Base-by-base conservation (phyloP, 2,888 invertebrate genomes). In the Euphydryas editha region DNA sequence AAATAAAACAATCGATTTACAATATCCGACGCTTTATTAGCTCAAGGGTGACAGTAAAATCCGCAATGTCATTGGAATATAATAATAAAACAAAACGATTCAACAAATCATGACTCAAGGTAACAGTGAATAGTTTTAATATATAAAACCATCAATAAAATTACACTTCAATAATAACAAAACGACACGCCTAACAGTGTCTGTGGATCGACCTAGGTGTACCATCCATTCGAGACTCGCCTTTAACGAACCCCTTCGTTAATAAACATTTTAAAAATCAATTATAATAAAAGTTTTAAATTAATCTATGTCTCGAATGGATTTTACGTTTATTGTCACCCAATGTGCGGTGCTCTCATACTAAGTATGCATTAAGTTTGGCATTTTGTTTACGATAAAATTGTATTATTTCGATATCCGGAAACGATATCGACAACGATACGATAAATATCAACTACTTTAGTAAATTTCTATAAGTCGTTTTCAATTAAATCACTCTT, bases 31-130 rank as follows among this genome's bases (percentile, higher is more conserved):
- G 87, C 86, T 92, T 92, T 92, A 92, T 91, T 92, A 91, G 87
- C 83, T 86, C 85, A 88, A 90, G 87, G 86, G 86, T 90, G 92
- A 92, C 89, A 91, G 87, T 87, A 86, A 61, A 88, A 90, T 89
- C 85, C 83, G 87, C 81, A 87, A 90, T 90, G 88, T 90, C 90
- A 90, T 90, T 89, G 85, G 81, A 88, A 87, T 89, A 88, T 87
- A 85, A 90, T 83, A 90, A 86, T 88, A 89, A 90, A 89, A 90
- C 88, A 90, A 54, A 92, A 91, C 88, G 85, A 88, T 89, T 91
- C 77, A 92, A 92, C 92, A 92, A 92, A 88, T 90, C 86, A 88
- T 91, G 92, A 92, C 92, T 91, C 88, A 89, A 88, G 90, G 90
- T 92, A 92, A 92, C 89, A 88, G 88, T 81, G 81, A 81, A 87